Conservation (phyloP, 2,113 vertebrate genomes). For the Phainopepla nitens region DNA sequence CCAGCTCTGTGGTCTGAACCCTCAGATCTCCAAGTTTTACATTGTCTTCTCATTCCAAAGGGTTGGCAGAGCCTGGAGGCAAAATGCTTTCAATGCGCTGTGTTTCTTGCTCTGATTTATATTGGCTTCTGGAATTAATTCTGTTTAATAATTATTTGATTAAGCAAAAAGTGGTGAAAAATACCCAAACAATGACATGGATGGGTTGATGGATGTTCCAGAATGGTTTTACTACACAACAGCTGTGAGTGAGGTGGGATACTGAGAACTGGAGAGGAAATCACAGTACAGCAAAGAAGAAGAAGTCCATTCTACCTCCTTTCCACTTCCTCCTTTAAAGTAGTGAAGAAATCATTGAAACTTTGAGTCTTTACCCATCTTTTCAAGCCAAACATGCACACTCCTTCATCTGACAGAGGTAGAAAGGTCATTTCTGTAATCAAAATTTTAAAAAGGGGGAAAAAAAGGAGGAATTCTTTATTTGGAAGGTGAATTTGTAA, state of each 20-base stretch:
- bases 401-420: not conserved
- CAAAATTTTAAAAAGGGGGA: accelerated
- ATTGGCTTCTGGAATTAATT: not conserved
- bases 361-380: not conserved
- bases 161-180: not conserved
- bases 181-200: not conserved
- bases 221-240: not conserved
- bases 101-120: not conserved
- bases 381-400: not conserved
- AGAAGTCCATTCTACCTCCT: not conserved
- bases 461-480: not conserved
- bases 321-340: not conserved
- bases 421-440: not conserved
- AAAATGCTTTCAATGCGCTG: not conserved
- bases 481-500: not conserved
- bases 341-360: not conserved
- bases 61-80: not conserved
- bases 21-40: slow-evolving; percentile 16
- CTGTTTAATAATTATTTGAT: not conserved
- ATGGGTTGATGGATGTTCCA: not conserved
- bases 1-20: slow-evolving; percentile 38
- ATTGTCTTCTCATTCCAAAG: not conserved
- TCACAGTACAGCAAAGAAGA: not conserved
- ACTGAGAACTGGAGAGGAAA: not conserved
- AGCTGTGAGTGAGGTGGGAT: not conserved